Conservation (phyloP, 2,113 vertebrate genomes). For the Ascaphus truei region DNA sequence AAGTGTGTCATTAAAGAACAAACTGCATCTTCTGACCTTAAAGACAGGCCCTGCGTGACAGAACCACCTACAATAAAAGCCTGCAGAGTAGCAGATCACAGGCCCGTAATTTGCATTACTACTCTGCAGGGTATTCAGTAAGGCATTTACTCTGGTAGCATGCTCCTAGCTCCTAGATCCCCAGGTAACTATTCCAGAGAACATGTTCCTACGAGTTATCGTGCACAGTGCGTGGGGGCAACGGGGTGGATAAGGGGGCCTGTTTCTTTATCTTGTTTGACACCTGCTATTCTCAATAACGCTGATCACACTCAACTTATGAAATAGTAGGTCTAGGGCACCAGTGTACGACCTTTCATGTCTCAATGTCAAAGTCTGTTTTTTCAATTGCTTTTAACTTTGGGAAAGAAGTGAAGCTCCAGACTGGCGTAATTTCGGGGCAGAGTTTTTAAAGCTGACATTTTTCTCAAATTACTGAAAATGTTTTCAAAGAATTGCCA, state of each 20-base stretch:
- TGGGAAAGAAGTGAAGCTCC: too few relatives aligned
- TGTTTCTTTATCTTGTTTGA: neutral
- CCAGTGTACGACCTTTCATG: neutral
- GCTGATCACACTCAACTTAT: neutral
- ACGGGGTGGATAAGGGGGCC: neutral
- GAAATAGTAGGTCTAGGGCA: conserved; percentile 2
- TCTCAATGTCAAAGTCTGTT: neutral
- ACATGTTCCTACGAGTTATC: neutral
- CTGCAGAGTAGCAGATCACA: conserved; percentile 7
- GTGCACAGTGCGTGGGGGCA: neutral
- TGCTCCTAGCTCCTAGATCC: conserved; percentile 18
- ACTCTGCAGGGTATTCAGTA: conserved; percentile 24
- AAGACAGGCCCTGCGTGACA: neutral
- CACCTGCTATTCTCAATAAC: conserved; percentile 19
- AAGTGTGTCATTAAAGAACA: conserved; percentile 25
- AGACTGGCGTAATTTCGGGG: too few relatives aligned
- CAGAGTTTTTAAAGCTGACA: too few relatives aligned
- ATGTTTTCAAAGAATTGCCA: too few relatives aligned
- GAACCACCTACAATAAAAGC: conserved; percentile 7
- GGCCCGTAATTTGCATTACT: conserved; percentile 9
- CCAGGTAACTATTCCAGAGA: conserved; percentile 17
- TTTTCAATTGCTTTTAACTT: too few relatives aligned
- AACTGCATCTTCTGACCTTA: conserved; percentile 8
- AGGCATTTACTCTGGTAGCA: conserved; percentile 19
- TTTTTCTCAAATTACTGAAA: too few relatives aligned